A percentile compares a stretch with the other conserved stretches of the same genome.
phyloP scores from a whole-genome alignment of 2,888 invertebrate genomes.

The Lacanobia oleracea region DNA sequence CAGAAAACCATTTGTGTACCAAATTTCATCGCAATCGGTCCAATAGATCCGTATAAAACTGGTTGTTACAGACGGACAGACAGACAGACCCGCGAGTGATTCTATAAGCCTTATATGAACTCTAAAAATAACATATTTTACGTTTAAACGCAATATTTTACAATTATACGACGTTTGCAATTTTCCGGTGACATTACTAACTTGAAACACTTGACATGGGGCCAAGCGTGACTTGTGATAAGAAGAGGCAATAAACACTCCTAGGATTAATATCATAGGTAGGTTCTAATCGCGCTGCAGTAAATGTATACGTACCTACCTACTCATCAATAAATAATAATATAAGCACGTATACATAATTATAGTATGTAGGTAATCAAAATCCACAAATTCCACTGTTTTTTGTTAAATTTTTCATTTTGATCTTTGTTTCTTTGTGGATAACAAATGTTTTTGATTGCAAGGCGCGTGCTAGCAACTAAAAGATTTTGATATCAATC shows the following conservation, averaged over 20 bases:
- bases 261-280: constrained; percentile 18
- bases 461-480: not conserved
- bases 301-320: constrained; percentile 36
- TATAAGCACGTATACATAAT: not conserved
- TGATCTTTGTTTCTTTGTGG: not conserved
- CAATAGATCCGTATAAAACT: no score
- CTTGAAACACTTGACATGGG: constrained; percentile 3
- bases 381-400: constrained; percentile 7
- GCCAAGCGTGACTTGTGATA: constrained; percentile 21
- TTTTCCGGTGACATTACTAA: no score
- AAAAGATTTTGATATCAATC: not conserved
- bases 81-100: no score
- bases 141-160: no score
- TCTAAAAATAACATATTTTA: no score
- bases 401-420: constrained; percentile 13
- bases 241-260: constrained; percentile 18
- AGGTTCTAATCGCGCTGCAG: constrained; percentile 22
- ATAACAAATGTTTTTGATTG: constrained; percentile 13
- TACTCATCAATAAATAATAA: not conserved
- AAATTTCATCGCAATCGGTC: no score
- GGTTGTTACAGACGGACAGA: no score
- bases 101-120: no score
- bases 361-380: not conserved
- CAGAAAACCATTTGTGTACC: no score
- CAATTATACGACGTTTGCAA: no score